phyloP scores from a whole-genome alignment of 1,140 invertebrate genomes.

The Drosophila paulistorum region DNA sequence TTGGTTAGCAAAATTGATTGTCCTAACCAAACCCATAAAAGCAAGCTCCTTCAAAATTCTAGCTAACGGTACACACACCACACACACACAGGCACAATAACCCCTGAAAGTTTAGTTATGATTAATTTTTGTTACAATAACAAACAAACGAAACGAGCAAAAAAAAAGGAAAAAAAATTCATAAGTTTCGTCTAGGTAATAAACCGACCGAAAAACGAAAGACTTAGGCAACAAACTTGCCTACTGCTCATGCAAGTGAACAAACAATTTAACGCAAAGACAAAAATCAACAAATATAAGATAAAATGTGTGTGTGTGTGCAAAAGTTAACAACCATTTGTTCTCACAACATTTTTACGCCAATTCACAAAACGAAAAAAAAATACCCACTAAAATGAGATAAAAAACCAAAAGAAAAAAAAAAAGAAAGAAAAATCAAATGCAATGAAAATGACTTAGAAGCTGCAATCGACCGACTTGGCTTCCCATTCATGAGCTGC shows the following conservation, averaged over 20 bases:
- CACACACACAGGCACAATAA: not conserved
- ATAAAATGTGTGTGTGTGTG: conserved; percentile 49
- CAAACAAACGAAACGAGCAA: conserved; percentile 6
- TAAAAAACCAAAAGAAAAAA: conserved; percentile 5
- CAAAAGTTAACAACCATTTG: conserved; percentile 79
- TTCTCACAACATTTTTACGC: conserved; percentile 81
- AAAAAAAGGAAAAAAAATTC: conserved; percentile 33
- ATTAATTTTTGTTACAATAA: conserved; percentile 41
- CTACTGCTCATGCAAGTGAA: conserved; percentile 16
- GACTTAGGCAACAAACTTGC: conserved; percentile 73
- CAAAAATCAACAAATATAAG: conserved; percentile 49
- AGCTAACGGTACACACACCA: conserved; percentile 45
- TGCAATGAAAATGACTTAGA: conserved; percentile 72
- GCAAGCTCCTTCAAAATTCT: conserved; percentile 23
- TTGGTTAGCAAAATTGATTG: conserved; percentile 31
- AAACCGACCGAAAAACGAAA: conserved; percentile 57
- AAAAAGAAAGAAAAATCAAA: conserved; percentile 32
- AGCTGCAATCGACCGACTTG: conserved; percentile 49
- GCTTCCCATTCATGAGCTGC: conserved; percentile 75
- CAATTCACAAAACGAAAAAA: conserved; percentile 70
- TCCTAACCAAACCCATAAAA: conserved; percentile 19
- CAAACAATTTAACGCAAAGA: conserved; percentile 73
- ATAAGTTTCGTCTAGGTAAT: conserved; percentile 49
- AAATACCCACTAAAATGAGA: conserved; percentile 13
- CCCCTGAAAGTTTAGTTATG: conserved; percentile 47